phyloP scores from a whole-genome alignment of 2,888 invertebrate genomes.

The Sphecodes monilicornis region DNA sequence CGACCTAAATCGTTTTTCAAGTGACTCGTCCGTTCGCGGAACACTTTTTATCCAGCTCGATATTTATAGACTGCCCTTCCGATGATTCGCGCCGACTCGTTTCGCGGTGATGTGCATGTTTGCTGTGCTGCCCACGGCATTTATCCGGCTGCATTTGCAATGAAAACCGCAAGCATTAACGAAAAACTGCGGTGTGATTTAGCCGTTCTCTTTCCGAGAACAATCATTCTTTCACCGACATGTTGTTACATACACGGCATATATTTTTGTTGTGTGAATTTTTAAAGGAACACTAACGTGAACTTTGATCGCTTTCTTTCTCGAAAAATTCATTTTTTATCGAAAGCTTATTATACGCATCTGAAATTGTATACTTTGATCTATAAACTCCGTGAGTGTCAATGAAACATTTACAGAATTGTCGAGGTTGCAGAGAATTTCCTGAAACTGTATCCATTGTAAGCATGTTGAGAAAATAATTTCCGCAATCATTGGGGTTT shows the following conservation, averaged over 20 bases:
- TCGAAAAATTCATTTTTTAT: background rate
- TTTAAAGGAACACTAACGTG: background rate
- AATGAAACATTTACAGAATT: too few relatives aligned
- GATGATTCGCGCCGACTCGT: background rate
- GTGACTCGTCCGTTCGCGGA: conserved; percentile 24
- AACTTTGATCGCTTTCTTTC: background rate
- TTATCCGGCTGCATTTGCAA: background rate
- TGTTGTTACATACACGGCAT: background rate
- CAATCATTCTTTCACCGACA: background rate
- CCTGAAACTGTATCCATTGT: too few relatives aligned
- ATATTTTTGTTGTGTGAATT: background rate
- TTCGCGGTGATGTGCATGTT: background rate
- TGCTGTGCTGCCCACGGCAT: background rate
- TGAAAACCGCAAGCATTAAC: background rate
- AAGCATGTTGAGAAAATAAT: too few relatives aligned
- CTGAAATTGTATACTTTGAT: too few relatives aligned
- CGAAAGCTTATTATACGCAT: too few relatives aligned
- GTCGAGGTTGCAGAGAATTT: too few relatives aligned
- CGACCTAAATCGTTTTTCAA: conserved; percentile 35
- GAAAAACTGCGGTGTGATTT: background rate
- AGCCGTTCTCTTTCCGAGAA: background rate
- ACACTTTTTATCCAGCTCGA: background rate
- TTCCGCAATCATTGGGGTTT: too few relatives aligned
- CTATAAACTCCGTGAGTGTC: background rate
- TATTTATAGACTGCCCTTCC: conserved; percentile 16